phyloP scores from a whole-genome alignment of 2,888 invertebrate species.

The Drosophila merina region DNA sequence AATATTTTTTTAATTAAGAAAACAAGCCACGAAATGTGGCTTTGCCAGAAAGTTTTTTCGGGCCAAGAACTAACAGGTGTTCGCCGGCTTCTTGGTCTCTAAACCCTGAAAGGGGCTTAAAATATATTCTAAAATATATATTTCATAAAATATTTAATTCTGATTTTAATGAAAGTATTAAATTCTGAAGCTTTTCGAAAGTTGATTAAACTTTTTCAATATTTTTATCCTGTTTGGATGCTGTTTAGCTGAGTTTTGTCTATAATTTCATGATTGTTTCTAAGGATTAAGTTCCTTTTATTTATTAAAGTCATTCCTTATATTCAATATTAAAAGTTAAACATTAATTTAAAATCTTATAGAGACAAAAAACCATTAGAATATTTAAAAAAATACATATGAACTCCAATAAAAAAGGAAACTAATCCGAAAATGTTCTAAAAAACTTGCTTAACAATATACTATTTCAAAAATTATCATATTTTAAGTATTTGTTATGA shows the following conservation, averaged over 20 bases:
- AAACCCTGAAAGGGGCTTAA: not conserved
- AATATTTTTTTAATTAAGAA: not conserved
- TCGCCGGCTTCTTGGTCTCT: not conserved
- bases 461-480: too few species aligned
- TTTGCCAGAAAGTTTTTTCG: not conserved
- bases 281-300: too few species aligned
- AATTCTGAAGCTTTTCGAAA: not conserved
- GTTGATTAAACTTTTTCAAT: not conserved
- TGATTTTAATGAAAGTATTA: not conserved
- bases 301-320: too few species aligned
- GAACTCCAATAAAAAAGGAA: too few species aligned
- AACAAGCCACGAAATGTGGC: not conserved
- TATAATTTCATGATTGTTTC: not conserved
- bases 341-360: too few species aligned
- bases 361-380: too few species aligned
- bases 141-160: not conserved
- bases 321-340: too few species aligned
- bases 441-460: too few species aligned
- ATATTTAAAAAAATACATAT: too few species aligned
- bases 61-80: not conserved
- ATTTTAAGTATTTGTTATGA: too few species aligned
- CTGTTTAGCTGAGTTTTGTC: not conserved
- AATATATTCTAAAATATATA: not conserved
- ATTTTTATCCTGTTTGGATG: not conserved
- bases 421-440: too few species aligned